These are phyloP conservation scores for Pipra filicauda DNA, from an alignment of 2,113 vertebrate genomes.

Conservation along the genomic window DNA sequence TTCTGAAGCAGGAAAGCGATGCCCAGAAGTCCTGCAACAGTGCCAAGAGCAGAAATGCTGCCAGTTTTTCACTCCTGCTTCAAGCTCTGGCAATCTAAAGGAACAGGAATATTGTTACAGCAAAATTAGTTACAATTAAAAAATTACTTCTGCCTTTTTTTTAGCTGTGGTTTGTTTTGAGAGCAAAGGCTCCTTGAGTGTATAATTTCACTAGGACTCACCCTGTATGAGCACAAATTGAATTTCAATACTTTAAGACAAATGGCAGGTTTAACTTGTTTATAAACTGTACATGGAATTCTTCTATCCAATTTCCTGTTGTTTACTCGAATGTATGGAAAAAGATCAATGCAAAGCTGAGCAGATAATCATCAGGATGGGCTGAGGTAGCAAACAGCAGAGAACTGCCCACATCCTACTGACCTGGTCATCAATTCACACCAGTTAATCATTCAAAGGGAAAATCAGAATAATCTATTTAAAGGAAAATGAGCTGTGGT, in stretches of 20 bases:
- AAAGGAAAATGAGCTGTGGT: neutral
- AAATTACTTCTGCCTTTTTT: neutral
- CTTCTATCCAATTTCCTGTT: neutral
- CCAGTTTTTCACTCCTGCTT: neutral
- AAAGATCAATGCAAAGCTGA: neutral
- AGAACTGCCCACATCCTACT: fast-evolving
- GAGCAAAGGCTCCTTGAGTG: neutral
- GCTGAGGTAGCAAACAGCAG: neutral
- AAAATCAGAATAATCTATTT: neutral
- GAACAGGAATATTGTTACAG: neutral
- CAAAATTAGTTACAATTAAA: neutral
- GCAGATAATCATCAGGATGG: neutral
- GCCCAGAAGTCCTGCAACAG: neutral
- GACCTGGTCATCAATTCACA: neutral
- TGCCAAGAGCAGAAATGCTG: neutral
- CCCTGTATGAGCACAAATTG: neutral
- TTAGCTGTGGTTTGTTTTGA: neutral
- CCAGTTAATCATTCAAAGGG: neutral
- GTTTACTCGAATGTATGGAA: neutral
- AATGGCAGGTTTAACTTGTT: neutral
- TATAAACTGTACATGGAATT: neutral
- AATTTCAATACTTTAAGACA: neutral
- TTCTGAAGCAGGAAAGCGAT: neutral
- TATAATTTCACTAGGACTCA: neutral
- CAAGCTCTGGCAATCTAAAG: neutral